phyloP scores from a whole-genome alignment of 2,113 vertebrate species.

The Tragelaphus scriptus region DNA sequence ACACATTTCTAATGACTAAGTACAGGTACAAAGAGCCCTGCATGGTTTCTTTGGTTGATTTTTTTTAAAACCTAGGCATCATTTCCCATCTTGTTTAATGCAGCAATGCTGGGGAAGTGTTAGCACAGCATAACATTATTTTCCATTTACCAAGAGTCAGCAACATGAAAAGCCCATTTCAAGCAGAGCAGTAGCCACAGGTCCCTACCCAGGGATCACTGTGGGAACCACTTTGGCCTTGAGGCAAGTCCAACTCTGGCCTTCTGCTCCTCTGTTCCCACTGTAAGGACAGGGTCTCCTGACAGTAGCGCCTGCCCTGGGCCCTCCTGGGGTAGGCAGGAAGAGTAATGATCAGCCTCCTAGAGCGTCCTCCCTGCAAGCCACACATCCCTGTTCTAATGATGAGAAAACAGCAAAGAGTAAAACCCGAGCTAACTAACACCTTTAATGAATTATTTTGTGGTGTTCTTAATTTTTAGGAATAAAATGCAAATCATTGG shows the following conservation, averaged over 20 bases:
- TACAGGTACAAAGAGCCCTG: constrained; percentile 42
- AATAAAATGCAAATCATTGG: neutral
- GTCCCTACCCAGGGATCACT: neutral
- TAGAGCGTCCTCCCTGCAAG: neutral
- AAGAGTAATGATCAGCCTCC: neutral
- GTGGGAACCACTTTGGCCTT: neutral
- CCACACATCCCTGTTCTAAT: neutral
- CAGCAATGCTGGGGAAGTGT: neutral
- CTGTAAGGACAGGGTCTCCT: neutral
- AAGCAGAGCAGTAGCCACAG: neutral
- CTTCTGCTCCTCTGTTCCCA: neutral
- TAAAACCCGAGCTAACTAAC: neutral
- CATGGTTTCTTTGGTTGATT: neutral
- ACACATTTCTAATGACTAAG: constrained; percentile 65
- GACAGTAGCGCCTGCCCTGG: accelerated
- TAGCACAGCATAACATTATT: constrained; percentile 7
- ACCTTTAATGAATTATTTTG: neutral
- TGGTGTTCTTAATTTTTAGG: neutral
- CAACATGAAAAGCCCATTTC: neutral
- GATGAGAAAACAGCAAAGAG: neutral
- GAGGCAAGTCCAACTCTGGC: accelerated
- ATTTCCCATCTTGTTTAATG: constrained; percentile 30
- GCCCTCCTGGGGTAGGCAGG: neutral
- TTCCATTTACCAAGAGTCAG: neutral
- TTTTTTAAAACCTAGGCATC: neutral